Evolutionary conservation across 2,888 invertebrate genomes (phyloP).

Genomic region (Liposcelis brunnea): DNA sequence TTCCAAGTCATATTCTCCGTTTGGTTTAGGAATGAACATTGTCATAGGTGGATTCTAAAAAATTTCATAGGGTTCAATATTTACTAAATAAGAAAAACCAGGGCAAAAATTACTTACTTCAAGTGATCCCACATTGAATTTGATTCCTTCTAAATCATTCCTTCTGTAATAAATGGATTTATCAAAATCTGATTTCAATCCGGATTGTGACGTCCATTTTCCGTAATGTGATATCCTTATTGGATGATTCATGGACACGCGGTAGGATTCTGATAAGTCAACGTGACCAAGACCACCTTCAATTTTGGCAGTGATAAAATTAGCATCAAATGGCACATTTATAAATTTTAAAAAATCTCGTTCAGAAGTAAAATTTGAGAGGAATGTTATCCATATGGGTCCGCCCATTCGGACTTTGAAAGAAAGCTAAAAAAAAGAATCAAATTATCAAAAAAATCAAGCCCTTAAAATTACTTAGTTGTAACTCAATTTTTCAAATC

Average conservation of each 20-base stretch:
- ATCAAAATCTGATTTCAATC: too few relatives aligned
- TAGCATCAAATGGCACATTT: constrained; percentile 2
- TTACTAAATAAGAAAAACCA: too few relatives aligned
- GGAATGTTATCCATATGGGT: not conserved
- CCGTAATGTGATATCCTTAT: not conserved
- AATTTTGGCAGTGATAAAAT: not conserved
- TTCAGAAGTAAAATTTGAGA: not conserved
- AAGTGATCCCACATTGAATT: not conserved
- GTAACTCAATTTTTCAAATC: too few relatives aligned
- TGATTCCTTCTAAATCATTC: constrained; percentile 4
- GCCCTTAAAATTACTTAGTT: too few relatives aligned
- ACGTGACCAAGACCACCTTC: not conserved
- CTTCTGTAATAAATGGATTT: constrained; percentile 1
- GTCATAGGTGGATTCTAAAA: too few relatives aligned
- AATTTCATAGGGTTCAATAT: too few relatives aligned
- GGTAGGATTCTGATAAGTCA: not conserved
- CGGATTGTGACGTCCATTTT: too few relatives aligned
- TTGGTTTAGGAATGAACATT: not conserved
- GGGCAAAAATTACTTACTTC: constrained; percentile 6
- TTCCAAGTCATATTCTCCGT: not conserved
- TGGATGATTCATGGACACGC: constrained; percentile 1
- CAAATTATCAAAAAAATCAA: not conserved
- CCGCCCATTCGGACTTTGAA: not conserved
- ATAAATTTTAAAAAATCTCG: not conserved
- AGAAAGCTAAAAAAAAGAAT: not conserved